Evolutionary conservation across 1,140 invertebrate genomes (phyloP), one percentile per base, ranked within the genome.

Genomic region (Bombus vancouverensis): DNA sequence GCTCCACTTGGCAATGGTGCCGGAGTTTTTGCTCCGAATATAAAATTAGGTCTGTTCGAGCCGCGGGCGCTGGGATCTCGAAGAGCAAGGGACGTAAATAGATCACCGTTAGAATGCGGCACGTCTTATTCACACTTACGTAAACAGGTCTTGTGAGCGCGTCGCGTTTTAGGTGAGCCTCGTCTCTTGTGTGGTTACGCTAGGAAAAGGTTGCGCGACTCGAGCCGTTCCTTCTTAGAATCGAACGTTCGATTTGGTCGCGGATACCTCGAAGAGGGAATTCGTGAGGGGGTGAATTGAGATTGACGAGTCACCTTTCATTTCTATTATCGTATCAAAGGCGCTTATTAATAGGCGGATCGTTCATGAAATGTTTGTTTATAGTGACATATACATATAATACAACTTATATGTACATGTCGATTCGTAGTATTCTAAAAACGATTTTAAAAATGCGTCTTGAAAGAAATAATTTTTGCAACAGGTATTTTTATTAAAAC

Each of bases 21-120:
- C 83, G 74, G 59, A 90, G 84, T 90, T 90, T 91, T 91, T 91
- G 90, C 87, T 91, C 90, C 89, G 90, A 90, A 91, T 91, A 88
- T 91, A 91, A 91, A 91, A 91, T 91, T 91, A 91, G 90, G 90
- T 84, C 81, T 90, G 89, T 90, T 79, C 81, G 74, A 83, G 65
- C 79, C 80, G 81, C 71, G 42, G 81, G 25, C 73, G 81, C 88
- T 62, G 75, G 89, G 88, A 90, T 90, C 82, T 88, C 89, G 79
- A 32, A 74, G 88, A 90, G 86, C 89, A 81, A 74, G 73, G 70
- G 78, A 90, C 89, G 72, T 62, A 91, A 91, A 91, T 91, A 91
- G 90, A 91, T 88, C 89, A 88, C 59, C 84, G 87, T 87, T 88
- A 91, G 89, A 91, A 91, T 91, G 89, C 89, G 89, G 81, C 87